Evolutionary conservation across 2,888 invertebrate genomes (phyloP).

Genomic region (Eilema caniola): DNA sequence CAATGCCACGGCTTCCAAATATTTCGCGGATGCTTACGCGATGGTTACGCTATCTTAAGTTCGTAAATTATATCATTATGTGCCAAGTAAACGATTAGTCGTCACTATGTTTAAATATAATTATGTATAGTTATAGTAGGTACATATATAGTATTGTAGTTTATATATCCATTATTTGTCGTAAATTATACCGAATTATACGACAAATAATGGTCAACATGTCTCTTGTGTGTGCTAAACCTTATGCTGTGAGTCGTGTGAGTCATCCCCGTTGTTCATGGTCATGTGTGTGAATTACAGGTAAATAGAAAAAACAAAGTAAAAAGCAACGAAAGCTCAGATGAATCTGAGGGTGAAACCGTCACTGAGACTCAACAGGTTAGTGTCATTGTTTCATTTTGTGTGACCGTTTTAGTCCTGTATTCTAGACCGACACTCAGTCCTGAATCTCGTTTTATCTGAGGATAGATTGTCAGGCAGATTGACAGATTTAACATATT

Average conservation of each 20-base stretch:
- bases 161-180: background rate
- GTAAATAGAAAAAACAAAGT: slow-evolving; percentile 83
- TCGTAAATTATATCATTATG: background rate
- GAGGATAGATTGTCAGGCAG: too few relatives aligned
- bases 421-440: too few relatives aligned
- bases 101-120: background rate
- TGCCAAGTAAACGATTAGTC: background rate
- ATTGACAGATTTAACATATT: too few relatives aligned
- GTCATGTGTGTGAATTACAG: slow-evolving; percentile 59
- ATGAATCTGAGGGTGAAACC: slow-evolving; percentile 83
- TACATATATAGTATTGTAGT: too few relatives aligned
- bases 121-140: too few relatives aligned
- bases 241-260: background rate
- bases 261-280: slow-evolving; percentile 38
- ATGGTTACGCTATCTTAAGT: slow-evolving; percentile 3
- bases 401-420: background rate
- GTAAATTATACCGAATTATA: too few relatives aligned
- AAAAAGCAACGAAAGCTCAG: slow-evolving; percentile 82
- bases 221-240: slow-evolving; percentile 1
- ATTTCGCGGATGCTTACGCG: slow-evolving; percentile 12
- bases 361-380: slow-evolving; percentile 85
- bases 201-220: background rate
- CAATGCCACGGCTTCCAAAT: slow-evolving; percentile 1
- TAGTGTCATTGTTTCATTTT: slow-evolving; percentile 45
- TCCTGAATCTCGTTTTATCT: too few relatives aligned